These are phyloP conservation scores for Agraylea sexmaculata DNA, from an alignment of 1,140 invertebrate species.

Conservation along the genomic window DNA sequence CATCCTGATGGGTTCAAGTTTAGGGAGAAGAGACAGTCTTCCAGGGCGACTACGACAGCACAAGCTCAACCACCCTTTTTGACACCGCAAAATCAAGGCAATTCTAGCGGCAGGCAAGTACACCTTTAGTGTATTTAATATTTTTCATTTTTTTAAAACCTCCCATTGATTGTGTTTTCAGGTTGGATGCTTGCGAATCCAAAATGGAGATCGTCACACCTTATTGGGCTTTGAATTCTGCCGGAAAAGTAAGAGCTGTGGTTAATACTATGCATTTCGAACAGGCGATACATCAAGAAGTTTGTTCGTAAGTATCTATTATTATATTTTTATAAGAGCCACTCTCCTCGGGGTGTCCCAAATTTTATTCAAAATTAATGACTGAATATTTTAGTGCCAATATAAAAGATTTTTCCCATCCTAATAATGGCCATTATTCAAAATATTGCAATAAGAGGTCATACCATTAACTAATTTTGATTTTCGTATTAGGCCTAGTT, in stretches of 20 bases:
- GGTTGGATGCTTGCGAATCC: slow-evolving; percentile 80
- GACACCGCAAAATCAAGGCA: slow-evolving; percentile 41
- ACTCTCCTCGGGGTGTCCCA: too few relatives aligned
- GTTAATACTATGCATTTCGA: slow-evolving; percentile 92
- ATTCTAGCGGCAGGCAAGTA: slow-evolving; percentile 42
- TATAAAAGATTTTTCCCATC: too few relatives aligned
- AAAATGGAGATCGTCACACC: slow-evolving; percentile 88
- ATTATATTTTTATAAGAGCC: too few relatives aligned
- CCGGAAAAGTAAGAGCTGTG: slow-evolving; percentile 79
- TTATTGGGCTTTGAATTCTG: slow-evolving; percentile 87
- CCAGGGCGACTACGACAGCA: slow-evolving; percentile 7
- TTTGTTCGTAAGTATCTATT: slow-evolving; percentile 60
- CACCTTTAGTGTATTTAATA: not conserved
- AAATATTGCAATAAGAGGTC: too few relatives aligned
- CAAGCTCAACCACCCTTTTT: slow-evolving; percentile 33
- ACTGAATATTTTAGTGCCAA: too few relatives aligned
- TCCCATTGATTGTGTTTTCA: slow-evolving; percentile 31
- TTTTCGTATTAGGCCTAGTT: too few relatives aligned
- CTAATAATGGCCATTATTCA: too few relatives aligned
- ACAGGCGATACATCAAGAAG: slow-evolving; percentile 90
- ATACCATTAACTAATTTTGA: too few relatives aligned
- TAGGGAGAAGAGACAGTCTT: slow-evolving; percentile 1
- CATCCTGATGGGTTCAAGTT: not conserved
- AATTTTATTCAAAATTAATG: too few relatives aligned
- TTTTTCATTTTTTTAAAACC: not conserved